Evolutionary conservation across 2,888 invertebrate species (phyloP).

Genomic region (Caenorhabditis sp.): DNA sequence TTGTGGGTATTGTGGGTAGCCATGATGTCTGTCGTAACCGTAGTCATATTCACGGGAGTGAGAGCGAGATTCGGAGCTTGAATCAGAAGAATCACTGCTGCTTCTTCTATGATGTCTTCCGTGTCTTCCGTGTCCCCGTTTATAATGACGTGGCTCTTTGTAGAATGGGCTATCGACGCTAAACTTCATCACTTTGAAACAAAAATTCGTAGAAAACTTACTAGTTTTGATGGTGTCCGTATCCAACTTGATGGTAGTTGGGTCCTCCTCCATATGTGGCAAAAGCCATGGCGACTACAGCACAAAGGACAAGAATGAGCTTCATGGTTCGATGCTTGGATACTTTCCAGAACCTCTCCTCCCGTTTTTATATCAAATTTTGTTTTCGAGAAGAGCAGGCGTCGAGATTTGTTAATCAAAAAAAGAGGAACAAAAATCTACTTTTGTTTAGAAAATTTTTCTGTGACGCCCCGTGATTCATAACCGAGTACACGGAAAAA

Average conservation of each 20-base stretch:
- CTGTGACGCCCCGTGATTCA: constrained; percentile 17
- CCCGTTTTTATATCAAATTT: constrained; percentile 30
- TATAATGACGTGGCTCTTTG: constrained; percentile 16
- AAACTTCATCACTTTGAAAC: background rate
- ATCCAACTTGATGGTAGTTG: constrained; percentile 2
- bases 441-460: background rate
- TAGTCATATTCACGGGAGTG: constrained; percentile 16
- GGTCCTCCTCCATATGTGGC: constrained; percentile 32
- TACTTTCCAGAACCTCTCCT: background rate
- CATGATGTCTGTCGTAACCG: constrained; percentile 23
- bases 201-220: too few species aligned
- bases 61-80: constrained; percentile 23
- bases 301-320: constrained; percentile 43
- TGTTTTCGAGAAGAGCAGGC: constrained; percentile 11
- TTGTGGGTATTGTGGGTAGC: background rate
- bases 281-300: constrained; percentile 28
- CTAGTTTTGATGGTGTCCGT: background rate
- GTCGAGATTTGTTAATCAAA: background rate
- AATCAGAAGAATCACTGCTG: constrained; percentile 23
- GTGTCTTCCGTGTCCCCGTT: constrained; percentile 15
- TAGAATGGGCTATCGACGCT: constrained; percentile 38
- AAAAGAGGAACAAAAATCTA: constrained; percentile 5
- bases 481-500: background rate
- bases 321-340: constrained; percentile 45
- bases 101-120: constrained; percentile 15